Evolutionary conservation across 2,797 vertebrate genomes (phyloP).

Genomic region (Halcyon smyrnensis): DNA sequence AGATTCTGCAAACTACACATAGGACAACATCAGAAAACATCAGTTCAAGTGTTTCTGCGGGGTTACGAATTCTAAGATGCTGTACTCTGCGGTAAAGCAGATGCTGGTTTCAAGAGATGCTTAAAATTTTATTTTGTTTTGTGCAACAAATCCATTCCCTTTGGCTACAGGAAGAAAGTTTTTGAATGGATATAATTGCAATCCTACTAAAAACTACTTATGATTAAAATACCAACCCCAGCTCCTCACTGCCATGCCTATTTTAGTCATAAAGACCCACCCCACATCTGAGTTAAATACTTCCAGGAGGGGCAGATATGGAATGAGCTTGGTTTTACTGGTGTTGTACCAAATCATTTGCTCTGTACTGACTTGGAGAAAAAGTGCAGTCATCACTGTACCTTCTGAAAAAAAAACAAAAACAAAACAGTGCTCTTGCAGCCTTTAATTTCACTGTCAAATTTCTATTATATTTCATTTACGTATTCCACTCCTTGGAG

Average conservation of each 20-base stretch:
- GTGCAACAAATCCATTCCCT: neutral
- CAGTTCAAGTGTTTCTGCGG: neutral
- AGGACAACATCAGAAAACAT: neutral
- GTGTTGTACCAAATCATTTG: neutral
- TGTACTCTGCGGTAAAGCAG: neutral
- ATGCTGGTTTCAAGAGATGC: slow-evolving; percentile 4
- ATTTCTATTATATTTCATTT: neutral
- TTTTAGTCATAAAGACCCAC: neutral
- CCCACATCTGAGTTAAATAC: neutral
- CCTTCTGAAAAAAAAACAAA: neutral
- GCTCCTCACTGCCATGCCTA: neutral
- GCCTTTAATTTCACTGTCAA: neutral
- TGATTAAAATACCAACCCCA: slow-evolving; percentile 16
- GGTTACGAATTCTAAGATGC: neutral
- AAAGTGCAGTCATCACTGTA: neutral
- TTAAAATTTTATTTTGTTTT: slow-evolving; percentile 9
- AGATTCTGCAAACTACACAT: neutral
- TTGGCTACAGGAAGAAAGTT: neutral
- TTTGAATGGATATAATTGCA: slow-evolving; percentile 9
- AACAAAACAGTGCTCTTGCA: neutral
- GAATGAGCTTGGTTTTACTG: neutral
- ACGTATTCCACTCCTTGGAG: neutral
- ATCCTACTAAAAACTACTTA: neutral
- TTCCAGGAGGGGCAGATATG: neutral
- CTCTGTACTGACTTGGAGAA: too few relatives aligned